Conservation (phyloP, 2,888 invertebrate species). For the Plutella xylostella region DNA sequence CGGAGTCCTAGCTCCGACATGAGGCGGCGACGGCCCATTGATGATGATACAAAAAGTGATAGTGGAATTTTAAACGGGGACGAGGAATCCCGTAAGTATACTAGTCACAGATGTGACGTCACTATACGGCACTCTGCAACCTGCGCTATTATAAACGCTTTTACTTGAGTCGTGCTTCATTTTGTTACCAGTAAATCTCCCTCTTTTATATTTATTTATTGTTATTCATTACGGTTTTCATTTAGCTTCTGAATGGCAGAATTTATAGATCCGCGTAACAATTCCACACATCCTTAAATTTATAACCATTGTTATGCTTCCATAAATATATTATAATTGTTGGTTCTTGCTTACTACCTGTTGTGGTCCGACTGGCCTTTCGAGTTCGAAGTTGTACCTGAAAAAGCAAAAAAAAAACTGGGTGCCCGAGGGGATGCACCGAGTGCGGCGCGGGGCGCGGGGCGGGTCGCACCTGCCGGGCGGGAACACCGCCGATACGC, state of each 20-base stretch:
- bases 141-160: slow-evolving; percentile 5
- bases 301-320: too few species aligned
- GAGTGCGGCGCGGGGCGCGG: slow-evolving; percentile 24
- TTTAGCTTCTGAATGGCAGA: too few species aligned
- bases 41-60: slow-evolving; percentile 57
- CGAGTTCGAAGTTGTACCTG: slow-evolving; percentile 1
- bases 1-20: slow-evolving; percentile 29
- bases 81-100: slow-evolving; percentile 37
- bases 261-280: too few species aligned
- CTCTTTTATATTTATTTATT: not conserved
- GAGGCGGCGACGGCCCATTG: slow-evolving; percentile 45
- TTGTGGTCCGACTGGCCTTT: not conserved
- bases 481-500: slow-evolving; percentile 12
- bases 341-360: not conserved
- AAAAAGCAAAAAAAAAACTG: not conserved
- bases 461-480: slow-evolving; percentile 9
- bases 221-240: too few species aligned
- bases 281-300: too few species aligned
- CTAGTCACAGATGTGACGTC: too few species aligned
- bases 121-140: slow-evolving; percentile 10
- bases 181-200: not conserved
- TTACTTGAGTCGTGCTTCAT: not conserved
- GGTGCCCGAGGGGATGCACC: not conserved
- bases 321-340: too few species aligned
- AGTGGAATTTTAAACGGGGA: slow-evolving; percentile 41